Evolutionary conservation across 2,113 vertebrate species (phyloP).

Genomic region (Aptenodytes patagonicus): DNA sequence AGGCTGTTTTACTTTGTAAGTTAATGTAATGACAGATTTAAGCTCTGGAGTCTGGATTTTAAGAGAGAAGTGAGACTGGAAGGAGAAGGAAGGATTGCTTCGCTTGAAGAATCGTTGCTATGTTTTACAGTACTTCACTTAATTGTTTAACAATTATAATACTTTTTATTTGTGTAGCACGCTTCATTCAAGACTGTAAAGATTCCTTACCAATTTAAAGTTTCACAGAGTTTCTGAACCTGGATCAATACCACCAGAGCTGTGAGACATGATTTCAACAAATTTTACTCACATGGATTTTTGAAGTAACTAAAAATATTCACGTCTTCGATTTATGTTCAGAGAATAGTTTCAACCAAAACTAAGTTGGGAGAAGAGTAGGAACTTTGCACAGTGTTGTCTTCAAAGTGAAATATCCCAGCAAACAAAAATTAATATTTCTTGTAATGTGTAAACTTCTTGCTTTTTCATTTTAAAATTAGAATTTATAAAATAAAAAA

Average conservation of each 20-base stretch:
- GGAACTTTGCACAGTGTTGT: neutral
- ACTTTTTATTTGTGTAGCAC: neutral
- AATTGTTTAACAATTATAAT: neutral
- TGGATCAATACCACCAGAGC: neutral
- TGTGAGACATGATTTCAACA: neutral
- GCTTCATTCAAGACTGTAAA: neutral
- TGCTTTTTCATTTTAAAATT: neutral
- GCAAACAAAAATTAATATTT: neutral
- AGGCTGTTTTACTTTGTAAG: neutral
- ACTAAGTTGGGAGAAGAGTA: neutral
- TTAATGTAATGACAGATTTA: neutral
- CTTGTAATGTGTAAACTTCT: neutral
- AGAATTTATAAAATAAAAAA: neutral
- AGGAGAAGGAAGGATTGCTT: neutral
- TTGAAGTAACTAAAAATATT: neutral
- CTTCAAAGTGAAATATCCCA: neutral
- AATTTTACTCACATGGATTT: neutral
- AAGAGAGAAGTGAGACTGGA: neutral
- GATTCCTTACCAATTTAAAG: neutral
- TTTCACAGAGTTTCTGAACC: neutral
- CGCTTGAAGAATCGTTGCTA: rapidly evolving
- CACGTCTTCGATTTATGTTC: neutral
- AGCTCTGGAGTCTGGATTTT: neutral
- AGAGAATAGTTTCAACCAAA: neutral
- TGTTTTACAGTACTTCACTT: neutral